phyloP scores from a whole-genome alignment of 2,113 vertebrate species.

The Bos taurus region DNA sequence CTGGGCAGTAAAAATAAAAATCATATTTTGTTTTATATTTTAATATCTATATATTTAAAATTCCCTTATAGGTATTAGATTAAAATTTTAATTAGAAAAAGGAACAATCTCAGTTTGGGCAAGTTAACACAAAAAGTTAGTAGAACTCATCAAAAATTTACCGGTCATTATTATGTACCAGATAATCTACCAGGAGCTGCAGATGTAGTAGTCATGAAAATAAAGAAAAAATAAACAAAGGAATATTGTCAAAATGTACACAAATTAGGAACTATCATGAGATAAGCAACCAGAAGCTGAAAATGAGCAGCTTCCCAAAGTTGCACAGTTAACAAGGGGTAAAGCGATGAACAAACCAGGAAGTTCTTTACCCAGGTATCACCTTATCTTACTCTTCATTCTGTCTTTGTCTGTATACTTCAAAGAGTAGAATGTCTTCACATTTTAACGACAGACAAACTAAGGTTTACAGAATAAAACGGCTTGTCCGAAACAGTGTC shows the following conservation, averaged over 20 bases:
- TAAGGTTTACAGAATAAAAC: neutral
- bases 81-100: neutral
- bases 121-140: neutral
- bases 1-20: neutral
- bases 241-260: neutral
- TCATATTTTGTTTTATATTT: neutral
- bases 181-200: neutral
- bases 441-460: neutral
- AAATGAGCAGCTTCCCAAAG: neutral
- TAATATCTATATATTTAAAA: constrained; percentile 2
- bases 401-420: neutral
- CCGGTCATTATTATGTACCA: neutral
- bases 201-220: neutral
- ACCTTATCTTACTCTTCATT: neutral
- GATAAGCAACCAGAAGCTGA: neutral
- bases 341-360: neutral
- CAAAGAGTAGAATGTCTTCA: neutral
- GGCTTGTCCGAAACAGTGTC: neutral
- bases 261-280: neutral
- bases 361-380: neutral
- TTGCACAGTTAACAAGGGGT: neutral
- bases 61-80: neutral
- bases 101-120: neutral
- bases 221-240: neutral
- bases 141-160: neutral